Percentiles rank a stretch among this genome's conserved stretches.
phyloP scores from a whole-genome alignment of 2,888 invertebrate species.

The Thymelicus sylvestris region DNA sequence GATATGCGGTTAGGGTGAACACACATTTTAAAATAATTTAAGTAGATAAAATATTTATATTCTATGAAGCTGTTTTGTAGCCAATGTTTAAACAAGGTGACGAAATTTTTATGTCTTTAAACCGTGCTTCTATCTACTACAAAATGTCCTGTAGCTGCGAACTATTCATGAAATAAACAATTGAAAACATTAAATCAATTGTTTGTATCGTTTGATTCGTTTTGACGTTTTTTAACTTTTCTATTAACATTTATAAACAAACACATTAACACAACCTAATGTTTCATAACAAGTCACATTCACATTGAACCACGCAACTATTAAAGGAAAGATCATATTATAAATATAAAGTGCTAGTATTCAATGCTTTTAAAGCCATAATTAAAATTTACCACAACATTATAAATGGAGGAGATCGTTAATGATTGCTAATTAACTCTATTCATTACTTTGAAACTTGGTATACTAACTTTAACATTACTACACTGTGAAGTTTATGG shows the following conservation, averaged over 20 bases:
- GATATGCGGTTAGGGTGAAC: too few species aligned
- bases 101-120: too few species aligned
- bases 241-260: slow-evolving; percentile 5
- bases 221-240: neutral
- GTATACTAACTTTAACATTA: neutral
- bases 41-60: too few species aligned
- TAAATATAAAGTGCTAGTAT: slow-evolving; percentile 55
- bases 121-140: too few species aligned
- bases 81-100: too few species aligned
- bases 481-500: neutral
- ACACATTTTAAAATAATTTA: too few species aligned
- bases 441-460: slow-evolving; percentile 47
- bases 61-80: too few species aligned
- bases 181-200: too few species aligned
- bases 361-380: slow-evolving; percentile 55
- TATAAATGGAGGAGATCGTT: slow-evolving; percentile 56
- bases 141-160: too few species aligned
- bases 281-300: slow-evolving; percentile 1
- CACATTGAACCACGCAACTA: slow-evolving; percentile 45
- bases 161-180: too few species aligned
- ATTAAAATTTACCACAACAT: slow-evolving; percentile 69
- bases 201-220: too few species aligned
- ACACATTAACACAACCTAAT: slow-evolving; percentile 23
- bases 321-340: slow-evolving; percentile 61
- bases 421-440: slow-evolving; percentile 55